These are phyloP conservation scores for Chrysina gloriosa DNA, from an alignment of 2,888 invertebrate genomes.

Conservation along the genomic window DNA sequence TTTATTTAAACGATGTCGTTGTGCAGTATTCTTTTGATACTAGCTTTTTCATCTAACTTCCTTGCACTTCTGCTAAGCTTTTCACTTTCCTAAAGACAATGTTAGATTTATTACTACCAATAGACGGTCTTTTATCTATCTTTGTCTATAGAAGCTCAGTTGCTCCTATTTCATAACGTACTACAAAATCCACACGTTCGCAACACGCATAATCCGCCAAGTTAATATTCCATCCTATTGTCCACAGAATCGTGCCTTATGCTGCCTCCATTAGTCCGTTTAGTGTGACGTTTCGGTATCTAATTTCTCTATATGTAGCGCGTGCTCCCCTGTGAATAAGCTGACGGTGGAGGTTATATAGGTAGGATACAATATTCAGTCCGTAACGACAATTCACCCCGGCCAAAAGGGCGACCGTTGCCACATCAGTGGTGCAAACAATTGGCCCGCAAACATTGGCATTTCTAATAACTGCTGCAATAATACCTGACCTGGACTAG, in stretches of 20 bases:
- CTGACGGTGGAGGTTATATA: not conserved
- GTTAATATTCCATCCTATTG: conserved; percentile 13
- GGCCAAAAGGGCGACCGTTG: conserved; percentile 21
- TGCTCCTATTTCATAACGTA: no score
- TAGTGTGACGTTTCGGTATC: conserved; percentile 27
- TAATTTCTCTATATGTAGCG: conserved; percentile 27
- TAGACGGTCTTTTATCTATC: no score
- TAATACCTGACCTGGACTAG: conserved; percentile 47
- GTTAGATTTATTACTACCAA: no score
- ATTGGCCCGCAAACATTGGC: conserved; percentile 37
- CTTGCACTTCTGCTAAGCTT: no score
- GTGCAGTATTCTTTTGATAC: no score
- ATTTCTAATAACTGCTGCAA: conserved; percentile 46
- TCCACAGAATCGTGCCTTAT: conserved; percentile 1
- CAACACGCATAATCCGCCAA: not conserved
- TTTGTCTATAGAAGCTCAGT: no score
- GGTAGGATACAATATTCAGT: conserved; percentile 7
- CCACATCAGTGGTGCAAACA: conserved; percentile 28
- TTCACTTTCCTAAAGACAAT: no score
- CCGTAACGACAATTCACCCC: not conserved
- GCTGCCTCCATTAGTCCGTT: conserved; percentile 15
- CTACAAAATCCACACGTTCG: not conserved
- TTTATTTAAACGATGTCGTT: no score
- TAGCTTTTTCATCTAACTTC: no score
- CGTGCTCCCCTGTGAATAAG: conserved; percentile 17